Percentiles rank a stretch among this genome's conserved stretches.
phyloP scores from a whole-genome alignment of 2,888 invertebrate species.

The Nasonovia ribisnigri region DNA sequence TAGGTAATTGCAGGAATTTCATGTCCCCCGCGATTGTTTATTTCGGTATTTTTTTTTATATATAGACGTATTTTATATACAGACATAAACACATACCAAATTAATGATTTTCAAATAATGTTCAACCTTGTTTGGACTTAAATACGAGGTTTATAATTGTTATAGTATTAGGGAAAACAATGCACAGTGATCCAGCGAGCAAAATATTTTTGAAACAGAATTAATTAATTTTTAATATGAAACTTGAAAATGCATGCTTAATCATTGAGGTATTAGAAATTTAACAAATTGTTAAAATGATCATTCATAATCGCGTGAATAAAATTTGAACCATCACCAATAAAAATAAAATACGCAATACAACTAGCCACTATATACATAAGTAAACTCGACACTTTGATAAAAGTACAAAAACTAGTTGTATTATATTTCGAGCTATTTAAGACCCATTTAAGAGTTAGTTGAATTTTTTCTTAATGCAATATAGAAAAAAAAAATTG shows the following conservation, averaged over 20 bases:
- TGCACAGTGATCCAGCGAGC: not conserved
- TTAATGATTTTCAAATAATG: not conserved
- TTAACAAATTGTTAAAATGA: not conserved
- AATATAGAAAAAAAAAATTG: not conserved
- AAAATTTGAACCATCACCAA: not conserved
- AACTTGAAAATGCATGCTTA: not conserved
- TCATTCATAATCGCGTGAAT: not conserved
- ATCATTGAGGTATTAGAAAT: not conserved
- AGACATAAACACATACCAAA: not conserved
- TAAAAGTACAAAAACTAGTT: not conserved
- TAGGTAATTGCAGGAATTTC: not conserved
- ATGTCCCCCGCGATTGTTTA: not conserved
- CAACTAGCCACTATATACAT: not conserved
- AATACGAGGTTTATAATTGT: not conserved
- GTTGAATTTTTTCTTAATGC: not conserved
- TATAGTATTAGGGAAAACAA: not conserved
- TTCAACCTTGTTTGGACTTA: not conserved
- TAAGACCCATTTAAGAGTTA: not conserved
- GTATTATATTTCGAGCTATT: not conserved
- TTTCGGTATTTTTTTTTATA: not conserved
- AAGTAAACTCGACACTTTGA: not conserved
- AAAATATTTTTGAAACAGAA: not conserved
- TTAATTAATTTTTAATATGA: not conserved
- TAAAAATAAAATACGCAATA: not conserved
- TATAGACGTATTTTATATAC: not conserved